Base-by-base conservation (phyloP, 1,140 invertebrate genomes). In the Brachionus rotundiformis region DNA sequence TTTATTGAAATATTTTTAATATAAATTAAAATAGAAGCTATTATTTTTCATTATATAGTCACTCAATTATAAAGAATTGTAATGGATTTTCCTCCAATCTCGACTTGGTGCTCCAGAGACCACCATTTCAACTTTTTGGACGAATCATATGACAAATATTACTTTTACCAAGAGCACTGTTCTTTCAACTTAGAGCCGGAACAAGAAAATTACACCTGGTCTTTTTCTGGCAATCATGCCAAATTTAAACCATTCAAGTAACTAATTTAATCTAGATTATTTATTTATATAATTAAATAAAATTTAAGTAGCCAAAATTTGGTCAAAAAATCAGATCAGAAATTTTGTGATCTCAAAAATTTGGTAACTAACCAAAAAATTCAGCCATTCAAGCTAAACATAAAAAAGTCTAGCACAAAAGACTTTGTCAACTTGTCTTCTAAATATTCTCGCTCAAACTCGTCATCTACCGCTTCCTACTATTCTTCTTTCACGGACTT, bases 301-400 rank as follows among this genome's bases (percentile, higher is more conserved):
- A 11, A 27, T 49, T 49, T 49, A 49, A 49, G 47, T 49, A 16
- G 3, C 16, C 13, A 49, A 49, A 49, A 49, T 49, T 49, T 6
- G 13, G 16, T 23, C 16, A 49, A 19, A 49, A 49, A 49, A n/a
- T 49, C 13, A 6, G 59, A 63, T 10, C 59, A 63, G 11, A 68
- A 13, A 16, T 29, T 68, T 16, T 33, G 4, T n/a, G n/a, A 73
- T 73, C 19, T 73, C 16, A 73, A 73, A 73, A 41, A 73, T 41
- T 10, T 73, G 3, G 25, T 73, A 19, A 73, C 19, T 5, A 25
- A 19, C n/a, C 29, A 73, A 73, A 73, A 73, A 73, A 73, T 73
- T 11, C 33, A 44, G 25, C 68, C 68, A 27, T 73, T 41, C 29
- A 41, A 73, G 19, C 19, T 73, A 27, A 73, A 73, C 8, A 27